Evolutionary conservation across 2,888 invertebrate genomes (phyloP), one percentile per base, ranked within the genome.

Genomic region (Lumbricus terrestris): DNA sequence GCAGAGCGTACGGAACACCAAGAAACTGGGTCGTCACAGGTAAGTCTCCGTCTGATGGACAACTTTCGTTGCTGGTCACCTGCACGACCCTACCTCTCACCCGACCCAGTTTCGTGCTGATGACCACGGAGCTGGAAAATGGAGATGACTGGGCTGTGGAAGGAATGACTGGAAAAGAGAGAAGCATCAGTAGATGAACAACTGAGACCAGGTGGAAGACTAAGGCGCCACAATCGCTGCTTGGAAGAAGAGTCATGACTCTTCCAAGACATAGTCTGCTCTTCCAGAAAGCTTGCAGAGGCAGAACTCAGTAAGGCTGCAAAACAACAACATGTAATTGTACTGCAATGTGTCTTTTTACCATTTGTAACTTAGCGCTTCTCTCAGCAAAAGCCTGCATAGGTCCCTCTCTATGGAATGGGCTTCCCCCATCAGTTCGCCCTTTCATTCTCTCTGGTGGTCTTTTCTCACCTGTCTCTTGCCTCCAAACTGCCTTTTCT

Each of bases 1-100:
- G 90, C 40, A 42, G 38, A 40, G 91, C 91, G 47, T 90, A 91
- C 29, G 91, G 90, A 33, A 91, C 88, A 18, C 91, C 91, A 13
- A 91, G 91, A 88, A 91, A 91, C 38, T 90, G 82, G 82, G 90
- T 90, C 40, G 88, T 88, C 29, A 69, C 29, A 8, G 29, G 69
- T 29, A 69, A 13, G 69, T n/a, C 69, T 29, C n/a, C 69, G 29
- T 6, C 29, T n/a, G 6, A 29, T n/a, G 8, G 69, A 69, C 69
- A 29, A 3, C 29, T 69, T n/a, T n/a, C n/a, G 13, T n/a, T 69
- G 29, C n/a, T 69, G 16, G 69, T 69, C 29, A n/a, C 69, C n/a
- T 69, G 29, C 8, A 69, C 69, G 8, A 69, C 69, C 69, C n/a
- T 69, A n/a, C 69, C 69, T n/a, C n/a, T 69, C 29, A 69, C 69